Base-by-base conservation (phyloP, 1,140 invertebrate genomes). In the Parapsyche elsis region DNA sequence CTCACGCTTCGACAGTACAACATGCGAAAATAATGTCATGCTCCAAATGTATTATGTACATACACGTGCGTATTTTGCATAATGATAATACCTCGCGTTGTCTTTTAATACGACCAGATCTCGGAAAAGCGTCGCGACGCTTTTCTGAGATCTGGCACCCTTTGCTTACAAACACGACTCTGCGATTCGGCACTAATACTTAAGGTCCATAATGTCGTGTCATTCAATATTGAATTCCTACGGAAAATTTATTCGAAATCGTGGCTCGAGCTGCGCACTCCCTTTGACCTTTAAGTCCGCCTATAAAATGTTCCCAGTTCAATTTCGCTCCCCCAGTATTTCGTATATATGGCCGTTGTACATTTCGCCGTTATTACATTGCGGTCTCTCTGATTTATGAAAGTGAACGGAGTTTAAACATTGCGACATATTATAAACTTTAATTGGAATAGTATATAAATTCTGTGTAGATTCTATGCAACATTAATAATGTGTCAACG, bases 271-370 rank as follows among this genome's bases (percentile, higher is more conserved):
- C 2, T 1, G 67, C 67, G 24, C 67, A 16, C 30, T 16, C 67
- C 67, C 67, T 71, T 71, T 71, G 67, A 71, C 67, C 67, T 71
- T 71, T 71, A 61, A 61, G 57, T 21, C 57, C 57, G 57, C 57
- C 57, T 19, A 61, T 61, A 61, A 61, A 61, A 61, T 61, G 57
- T 61, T 61, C 21, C 57, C 57, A 61, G 57, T 61, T 61, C 57
- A 61, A 61, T 61, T 61, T 61, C 57, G 21, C 16, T 21, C 57
- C 57, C 30, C 30, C n/a, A 61, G 57, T 19, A 21, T 61, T 61
- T 61, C 57, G 57, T 61, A 19, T 21, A 21, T 61, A 61, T 38
- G 30, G 21, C 16, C 21, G 9, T 61, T 61, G 57, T 61, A 61
- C 57, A 21, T 21, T 61, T 21, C 21, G 57, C 1, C 21, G 57